Base-by-base conservation (phyloP, 2,113 vertebrate genomes). In the Camarhynchus parvulus region DNA sequence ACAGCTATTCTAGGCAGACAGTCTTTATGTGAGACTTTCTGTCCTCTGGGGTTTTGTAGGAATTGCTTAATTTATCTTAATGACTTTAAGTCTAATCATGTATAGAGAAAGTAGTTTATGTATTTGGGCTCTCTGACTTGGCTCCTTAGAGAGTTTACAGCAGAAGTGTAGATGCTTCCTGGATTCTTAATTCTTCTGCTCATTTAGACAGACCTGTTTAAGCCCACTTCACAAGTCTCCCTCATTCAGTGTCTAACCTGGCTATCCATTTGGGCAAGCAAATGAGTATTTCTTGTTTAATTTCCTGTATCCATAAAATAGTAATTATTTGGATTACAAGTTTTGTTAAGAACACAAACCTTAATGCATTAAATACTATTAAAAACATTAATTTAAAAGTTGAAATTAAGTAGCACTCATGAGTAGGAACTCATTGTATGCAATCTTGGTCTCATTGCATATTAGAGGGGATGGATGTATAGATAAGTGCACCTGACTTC, bases 101-200 rank as follows among this genome's bases (percentile, higher is more conserved):
- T 58, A 25, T 39, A 56, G 24, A 69, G 21, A 64, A 66, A 64
- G 3, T 15, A 12, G 9, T 82, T 75, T 72, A 52, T 27, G 9
- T 58, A 21, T 27, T 1, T 0, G 1, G 19, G 13, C 6, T 78
- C 17, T 78, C 39, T 83, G 50, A 78, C 25, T 41, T 42, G 3
- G 5, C 8, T 87, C 11, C 49, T 69, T 77, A 58, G 23, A 56
- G 35, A 61, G 2, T 33, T 76, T 24, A 62, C 12, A 70, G n/a
- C 16, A 59, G 15, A 73, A 61, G 3, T 46, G 33, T 30, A 76
- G 23, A 23, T 23, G 9, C 10, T 75, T 35, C 47, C 72, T 61
- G 49, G 30, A 59, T 67, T 27, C 15, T 69, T 28, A 62, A 0
- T 53, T 62, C 13, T 84, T 81, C 52, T 62, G 7, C 21, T 88